These are phyloP conservation scores for Chiloscyllium punctatum DNA, from an alignment of 2,797 vertebrate genomes.

Conservation along the genomic window DNA sequence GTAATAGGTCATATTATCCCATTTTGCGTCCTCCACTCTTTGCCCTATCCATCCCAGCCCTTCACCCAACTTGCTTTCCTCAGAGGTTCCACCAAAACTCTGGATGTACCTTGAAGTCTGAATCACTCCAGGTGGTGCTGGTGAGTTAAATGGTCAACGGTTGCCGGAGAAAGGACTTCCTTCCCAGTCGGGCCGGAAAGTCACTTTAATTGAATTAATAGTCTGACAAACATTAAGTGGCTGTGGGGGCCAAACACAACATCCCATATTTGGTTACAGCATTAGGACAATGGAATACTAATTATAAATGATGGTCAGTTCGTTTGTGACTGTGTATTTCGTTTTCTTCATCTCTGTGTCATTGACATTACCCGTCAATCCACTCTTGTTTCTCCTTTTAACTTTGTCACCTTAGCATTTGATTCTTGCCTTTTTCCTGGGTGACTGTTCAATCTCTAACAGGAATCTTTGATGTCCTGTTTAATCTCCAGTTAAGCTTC, in stretches of 20 bases:
- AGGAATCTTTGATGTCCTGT: background rate
- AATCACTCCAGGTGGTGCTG: too few species aligned
- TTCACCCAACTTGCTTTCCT: too few species aligned
- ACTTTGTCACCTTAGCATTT: background rate
- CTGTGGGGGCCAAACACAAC: too few species aligned
- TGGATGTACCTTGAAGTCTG: too few species aligned
- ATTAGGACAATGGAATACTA: background rate
- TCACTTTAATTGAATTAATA: too few species aligned
- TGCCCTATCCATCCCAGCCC: too few species aligned
- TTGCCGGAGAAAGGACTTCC: too few species aligned
- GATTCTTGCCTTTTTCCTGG: background rate
- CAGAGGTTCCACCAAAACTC: too few species aligned
- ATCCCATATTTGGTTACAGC: background rate
- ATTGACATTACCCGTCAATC: background rate
- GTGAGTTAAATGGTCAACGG: too few species aligned
- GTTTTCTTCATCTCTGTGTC: background rate
- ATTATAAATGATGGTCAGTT: background rate
- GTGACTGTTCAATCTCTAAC: background rate
- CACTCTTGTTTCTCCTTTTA: background rate
- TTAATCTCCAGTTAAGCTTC: background rate
- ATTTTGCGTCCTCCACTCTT: background rate
- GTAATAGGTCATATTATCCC: background rate
- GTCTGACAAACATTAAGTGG: too few species aligned
- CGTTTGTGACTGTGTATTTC: background rate
- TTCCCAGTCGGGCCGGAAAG: too few species aligned